Conservation (phyloP, 92 coral and sea anemone species). For the Desmophyllum pertusum region DNA sequence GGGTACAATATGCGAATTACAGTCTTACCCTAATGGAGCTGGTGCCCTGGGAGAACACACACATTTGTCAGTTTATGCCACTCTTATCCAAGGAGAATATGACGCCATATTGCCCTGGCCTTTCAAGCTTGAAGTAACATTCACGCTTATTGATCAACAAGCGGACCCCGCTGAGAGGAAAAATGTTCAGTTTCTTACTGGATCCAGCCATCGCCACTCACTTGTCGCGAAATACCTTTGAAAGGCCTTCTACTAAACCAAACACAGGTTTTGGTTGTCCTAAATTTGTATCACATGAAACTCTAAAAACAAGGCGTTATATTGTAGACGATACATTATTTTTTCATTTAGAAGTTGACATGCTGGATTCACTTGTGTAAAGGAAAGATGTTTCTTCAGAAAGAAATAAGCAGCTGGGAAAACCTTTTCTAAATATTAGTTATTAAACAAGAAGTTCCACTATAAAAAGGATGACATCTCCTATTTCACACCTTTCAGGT, state of each 20-base stretch:
- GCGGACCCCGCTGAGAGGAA: not conserved
- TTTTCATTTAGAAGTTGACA: not conserved
- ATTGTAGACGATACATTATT: not conserved
- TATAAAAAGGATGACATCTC: no score
- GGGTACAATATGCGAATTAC: not conserved
- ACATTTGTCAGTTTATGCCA: not conserved
- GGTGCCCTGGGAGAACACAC: not conserved
- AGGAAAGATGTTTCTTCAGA: not conserved
- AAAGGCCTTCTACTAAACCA: not conserved
- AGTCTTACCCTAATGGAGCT: not conserved
- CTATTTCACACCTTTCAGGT: no score
- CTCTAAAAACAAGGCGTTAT: not conserved
- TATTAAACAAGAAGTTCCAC: no score
- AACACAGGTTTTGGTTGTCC: not conserved
- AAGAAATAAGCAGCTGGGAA: no score
- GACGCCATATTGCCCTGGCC: not conserved
- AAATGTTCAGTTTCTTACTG: not conserved
- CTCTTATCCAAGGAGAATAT: not conserved
- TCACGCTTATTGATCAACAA: constrained; percentile 4
- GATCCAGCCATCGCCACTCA: not conserved
- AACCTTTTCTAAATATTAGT: no score
- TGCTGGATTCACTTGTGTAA: not conserved
- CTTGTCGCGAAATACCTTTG: not conserved
- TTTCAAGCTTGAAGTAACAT: not conserved
- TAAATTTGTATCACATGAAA: not conserved